Conservation (phyloP, 1,140 invertebrate species). For the Apis dorsata region DNA sequence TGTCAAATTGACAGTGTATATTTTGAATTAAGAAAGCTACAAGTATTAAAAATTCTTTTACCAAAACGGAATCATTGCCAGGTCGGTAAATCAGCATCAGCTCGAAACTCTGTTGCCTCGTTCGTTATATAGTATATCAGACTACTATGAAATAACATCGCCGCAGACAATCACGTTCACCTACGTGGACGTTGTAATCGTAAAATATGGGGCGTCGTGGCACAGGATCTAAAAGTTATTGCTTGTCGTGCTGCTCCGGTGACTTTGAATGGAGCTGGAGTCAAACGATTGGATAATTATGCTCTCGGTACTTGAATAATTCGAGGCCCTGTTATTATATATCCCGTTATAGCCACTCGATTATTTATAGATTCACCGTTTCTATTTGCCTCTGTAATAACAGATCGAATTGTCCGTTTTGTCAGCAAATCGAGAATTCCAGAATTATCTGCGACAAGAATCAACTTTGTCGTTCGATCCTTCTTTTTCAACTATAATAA, state of each 20-base stretch:
- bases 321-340: conserved; percentile 9
- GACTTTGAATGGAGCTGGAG: conserved; percentile 11
- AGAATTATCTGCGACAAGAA: background rate
- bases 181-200: conserved; percentile 10
- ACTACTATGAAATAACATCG: background rate
- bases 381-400: background rate
- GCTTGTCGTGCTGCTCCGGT: conserved; percentile 8
- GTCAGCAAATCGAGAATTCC: background rate
- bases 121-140: background rate
- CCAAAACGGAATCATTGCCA: background rate
- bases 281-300: conserved; percentile 31
- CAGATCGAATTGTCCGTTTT: conserved; percentile 9
- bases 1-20: no score
- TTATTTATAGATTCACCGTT: conserved; percentile 17
- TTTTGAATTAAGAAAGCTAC: no score
- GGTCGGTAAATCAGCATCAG: background rate
- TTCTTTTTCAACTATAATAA: background rate
- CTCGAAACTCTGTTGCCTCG: background rate
- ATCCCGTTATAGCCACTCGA: background rate
- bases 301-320: conserved; percentile 24
- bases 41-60: background rate
- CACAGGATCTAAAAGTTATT: conserved; percentile 8
- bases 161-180: background rate
- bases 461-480: background rate
- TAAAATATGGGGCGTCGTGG: conserved; percentile 14